Percentiles rank a stretch among this genome's conserved stretches.
phyloP scores from a whole-genome alignment of 2,113 vertebrate genomes.

The Picathartes gymnocephalus region DNA sequence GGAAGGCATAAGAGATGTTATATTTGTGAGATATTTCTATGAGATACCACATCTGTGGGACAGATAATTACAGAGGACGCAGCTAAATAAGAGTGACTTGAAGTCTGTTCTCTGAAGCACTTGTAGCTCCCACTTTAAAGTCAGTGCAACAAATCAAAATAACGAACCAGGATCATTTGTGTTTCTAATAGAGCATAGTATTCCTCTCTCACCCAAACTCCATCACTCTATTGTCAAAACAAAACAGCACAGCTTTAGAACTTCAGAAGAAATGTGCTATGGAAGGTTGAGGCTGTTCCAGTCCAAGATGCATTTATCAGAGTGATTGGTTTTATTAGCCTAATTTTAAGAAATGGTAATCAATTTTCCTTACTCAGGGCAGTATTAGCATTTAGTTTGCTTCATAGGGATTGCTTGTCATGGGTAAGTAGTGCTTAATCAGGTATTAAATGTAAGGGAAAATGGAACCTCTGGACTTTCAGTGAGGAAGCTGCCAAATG shows the following conservation, averaged over 20 bases:
- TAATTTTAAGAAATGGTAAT: neutral
- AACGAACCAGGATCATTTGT: neutral
- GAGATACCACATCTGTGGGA: neutral
- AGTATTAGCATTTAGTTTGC: conserved; percentile 19
- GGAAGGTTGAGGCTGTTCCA: neutral
- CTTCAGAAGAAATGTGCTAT: neutral
- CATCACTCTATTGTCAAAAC: neutral
- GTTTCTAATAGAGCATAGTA: neutral
- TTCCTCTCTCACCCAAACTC: neutral
- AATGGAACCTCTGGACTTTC: neutral
- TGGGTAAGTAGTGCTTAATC: conserved; percentile 22
- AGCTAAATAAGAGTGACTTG: neutral
- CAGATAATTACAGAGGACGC: neutral
- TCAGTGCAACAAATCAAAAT: neutral
- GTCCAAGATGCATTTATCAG: neutral
- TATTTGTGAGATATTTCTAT: neutral
- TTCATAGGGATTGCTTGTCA: neutral
- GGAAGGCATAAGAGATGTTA: neutral
- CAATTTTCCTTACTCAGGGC: conserved; percentile 3
- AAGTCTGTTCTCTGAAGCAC: neutral
- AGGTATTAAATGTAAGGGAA: conserved; percentile 1
- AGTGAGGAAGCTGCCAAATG: neutral
- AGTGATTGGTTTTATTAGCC: neutral
- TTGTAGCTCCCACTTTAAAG: neutral
- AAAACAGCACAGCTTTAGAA: neutral